Evolutionary conservation across 2,797 vertebrate genomes (phyloP), one percentile per base, ranked within the genome.

Genomic region (Xiphophorus birchmanni): DNA sequence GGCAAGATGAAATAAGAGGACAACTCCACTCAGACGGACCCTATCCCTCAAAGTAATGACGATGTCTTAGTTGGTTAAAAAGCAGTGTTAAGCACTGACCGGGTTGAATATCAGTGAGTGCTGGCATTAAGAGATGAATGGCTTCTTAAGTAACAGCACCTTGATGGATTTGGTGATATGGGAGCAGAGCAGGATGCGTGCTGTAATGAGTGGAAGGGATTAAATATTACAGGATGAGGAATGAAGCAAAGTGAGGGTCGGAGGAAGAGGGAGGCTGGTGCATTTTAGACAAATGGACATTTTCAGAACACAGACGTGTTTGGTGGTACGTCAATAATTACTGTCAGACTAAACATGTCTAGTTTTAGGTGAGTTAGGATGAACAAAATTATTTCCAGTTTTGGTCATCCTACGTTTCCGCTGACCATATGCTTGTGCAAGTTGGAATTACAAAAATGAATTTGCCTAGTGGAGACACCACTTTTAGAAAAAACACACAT

Each of bases 61-160:
- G 91, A 94, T 94, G 90, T 94, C 86, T 90, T 93, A 95, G 95
- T 96, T 96, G 94, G 95, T 96, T 96, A 95, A 96, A 96, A 96
- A 95, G 93, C 93, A 89, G 90, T 92, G 90, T 89, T 91, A 88
- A 89, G 89, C 93, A 93, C 93, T 87, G 93, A 88, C 85, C 54
- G 71, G 82, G 91, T 81, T 90, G 91, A 87, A 85, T 86, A 92
- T 92, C 87, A 54, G 83, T 77, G 74, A 78, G 85, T 89, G 85
- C 86, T 60, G 86, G 85, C 83, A 79, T 56, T 10, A 78, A 85
- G 90, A 93, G 94, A 95, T 82, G 85, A 87, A 95, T 95, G 87
- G 86, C 88, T 92, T 94, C 94, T 95, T 95, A 94, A 95, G 94
- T 94, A 95, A 95, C 91, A 95, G 90, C 84, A 84, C 88, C 85